These are phyloP conservation scores for Actinia equina DNA, from an alignment of 64 coral and sea anemone genomes.

Conservation along the genomic window DNA sequence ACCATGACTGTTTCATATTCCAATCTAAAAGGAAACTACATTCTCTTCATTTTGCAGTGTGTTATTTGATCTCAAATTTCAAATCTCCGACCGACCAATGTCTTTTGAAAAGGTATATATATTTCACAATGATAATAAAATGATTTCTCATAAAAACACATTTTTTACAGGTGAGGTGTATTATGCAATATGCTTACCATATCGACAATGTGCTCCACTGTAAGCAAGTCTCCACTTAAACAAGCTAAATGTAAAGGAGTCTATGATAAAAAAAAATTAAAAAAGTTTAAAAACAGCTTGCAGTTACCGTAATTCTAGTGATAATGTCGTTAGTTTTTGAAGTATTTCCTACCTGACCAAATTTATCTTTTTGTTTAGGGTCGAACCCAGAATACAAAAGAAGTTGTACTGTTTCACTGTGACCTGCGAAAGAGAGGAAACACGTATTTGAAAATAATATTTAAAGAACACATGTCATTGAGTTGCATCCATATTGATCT, in stretches of 20 bases:
- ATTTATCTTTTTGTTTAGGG: conserved; percentile 91
- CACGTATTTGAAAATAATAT: neutral
- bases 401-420: conserved; percentile 86
- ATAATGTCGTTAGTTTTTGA: neutral
- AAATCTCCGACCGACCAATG: no score
- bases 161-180: no score
- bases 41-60: no score
- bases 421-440: conserved; percentile 37
- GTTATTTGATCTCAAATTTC: no score
- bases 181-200: conserved; percentile 68
- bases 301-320: neutral
- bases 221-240: conserved; percentile 81
- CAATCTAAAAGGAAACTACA: no score
- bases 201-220: conserved; percentile 90
- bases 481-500: no score
- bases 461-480: no score
- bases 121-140: no score
- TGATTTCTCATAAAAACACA: no score
- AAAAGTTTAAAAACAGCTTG: neutral
- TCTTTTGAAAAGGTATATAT: no score
- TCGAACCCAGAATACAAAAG: conserved; percentile 96
- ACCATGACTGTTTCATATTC: no score
- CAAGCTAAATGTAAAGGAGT: conserved; percentile 92
- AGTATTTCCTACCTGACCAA: conserved; percentile 79
- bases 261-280: conserved; percentile 5